Base-by-base conservation (phyloP, 2,888 invertebrate species). In the Drosophila atroscutellata region DNA sequence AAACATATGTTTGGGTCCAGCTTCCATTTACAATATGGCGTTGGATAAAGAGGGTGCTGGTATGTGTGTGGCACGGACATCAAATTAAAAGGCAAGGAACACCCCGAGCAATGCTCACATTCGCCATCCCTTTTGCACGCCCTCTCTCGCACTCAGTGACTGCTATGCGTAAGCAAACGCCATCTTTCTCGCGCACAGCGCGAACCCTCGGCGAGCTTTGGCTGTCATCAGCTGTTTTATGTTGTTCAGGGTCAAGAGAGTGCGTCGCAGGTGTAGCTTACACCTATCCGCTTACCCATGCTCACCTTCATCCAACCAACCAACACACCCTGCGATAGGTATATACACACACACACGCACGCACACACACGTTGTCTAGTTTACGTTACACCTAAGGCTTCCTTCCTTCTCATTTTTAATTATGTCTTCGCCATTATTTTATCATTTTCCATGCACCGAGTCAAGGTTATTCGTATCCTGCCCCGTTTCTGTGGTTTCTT, bases 181-280 rank as follows among this genome's bases (percentile, higher is more conserved):
- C 42, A 50, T 70, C 62, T 61, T 71, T 49, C 37, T 80, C 63
- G 54, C 77, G 50, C 77, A 36, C 57, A 18, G 54, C 42, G 1
- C 24, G 3, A 37, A 26, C n/a, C 13, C 26, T 55, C 37, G 18
- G n/a, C 15, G 24, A 36, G 45, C 45, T 60, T 63, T 69, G 67
- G 80, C 90, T 79, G 86, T 75, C 89, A 90, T 85, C 85, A 85
- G 90, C 85, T 85, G 85, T 85, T 85, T 89, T 77, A 86, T 85
- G 86, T 88, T 88, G 86, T 90, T 85, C 90, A 85, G 85, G 85
- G 85, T 85, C 90, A 85, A 90, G 89, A 80, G 83, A 80, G 72
- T 70, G 66, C 60, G 72, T 73, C 63, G 84, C 78, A 74, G 81
- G 84, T 72, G 74, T 72, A 59, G 67, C 72, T 42, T 34, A 71